Evolutionary conservation across 2,113 vertebrate species (phyloP).

Genomic region (Apaloderma vittatum): DNA sequence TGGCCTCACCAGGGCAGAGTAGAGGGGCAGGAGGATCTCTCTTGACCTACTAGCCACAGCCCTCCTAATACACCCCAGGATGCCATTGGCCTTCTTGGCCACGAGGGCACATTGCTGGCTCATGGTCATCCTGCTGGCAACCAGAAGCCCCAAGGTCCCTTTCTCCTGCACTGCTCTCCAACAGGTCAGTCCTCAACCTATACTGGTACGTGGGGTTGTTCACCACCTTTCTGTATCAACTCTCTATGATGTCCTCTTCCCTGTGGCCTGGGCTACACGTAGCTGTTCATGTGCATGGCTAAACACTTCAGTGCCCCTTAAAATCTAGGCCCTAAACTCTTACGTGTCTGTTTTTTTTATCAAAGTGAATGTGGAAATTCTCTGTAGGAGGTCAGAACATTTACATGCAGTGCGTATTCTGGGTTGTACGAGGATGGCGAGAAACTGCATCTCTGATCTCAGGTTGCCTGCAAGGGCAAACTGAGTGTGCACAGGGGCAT

Average conservation of each 20-base stretch:
- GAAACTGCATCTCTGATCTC: neutral
- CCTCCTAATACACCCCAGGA: no score
- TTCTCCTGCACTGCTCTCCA: no score
- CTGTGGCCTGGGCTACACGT: neutral
- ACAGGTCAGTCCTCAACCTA: no score
- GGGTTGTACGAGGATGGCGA: accelerated
- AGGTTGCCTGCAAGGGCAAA: neutral
- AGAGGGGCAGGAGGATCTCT: no score
- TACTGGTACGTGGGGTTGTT: neutral
- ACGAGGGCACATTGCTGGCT: no score
- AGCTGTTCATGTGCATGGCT: neutral
- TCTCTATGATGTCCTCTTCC: neutral
- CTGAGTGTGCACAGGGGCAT: neutral
- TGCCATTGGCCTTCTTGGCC: no score
- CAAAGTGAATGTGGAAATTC: neutral
- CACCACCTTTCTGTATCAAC: accelerated
- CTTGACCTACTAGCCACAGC: no score
- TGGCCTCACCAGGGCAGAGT: no score
- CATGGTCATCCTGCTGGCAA: no score
- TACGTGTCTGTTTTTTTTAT: neutral
- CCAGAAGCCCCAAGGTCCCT: no score
- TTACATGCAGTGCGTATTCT: accelerated
- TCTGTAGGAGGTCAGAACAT: neutral
- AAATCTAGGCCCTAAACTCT: neutral
- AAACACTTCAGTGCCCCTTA: neutral